Base-by-base conservation (phyloP, 2,113 vertebrate genomes). In the Rhadina sibilatrix region DNA sequence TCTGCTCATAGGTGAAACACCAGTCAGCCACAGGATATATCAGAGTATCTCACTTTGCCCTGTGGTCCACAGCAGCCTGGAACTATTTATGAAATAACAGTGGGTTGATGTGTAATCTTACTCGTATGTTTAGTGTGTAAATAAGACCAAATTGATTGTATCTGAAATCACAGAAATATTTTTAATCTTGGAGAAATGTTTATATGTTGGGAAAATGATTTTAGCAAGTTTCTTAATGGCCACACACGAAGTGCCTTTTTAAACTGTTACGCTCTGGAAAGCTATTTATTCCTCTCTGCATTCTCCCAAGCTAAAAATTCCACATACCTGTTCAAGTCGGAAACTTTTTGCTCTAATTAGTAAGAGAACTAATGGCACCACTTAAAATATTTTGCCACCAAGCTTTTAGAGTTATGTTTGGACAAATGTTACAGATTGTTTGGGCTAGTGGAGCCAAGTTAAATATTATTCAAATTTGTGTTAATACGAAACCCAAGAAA, bases 381-480 rank as follows among this genome's bases (percentile, higher is more conserved):
- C 71, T 96, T 95, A 81, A 90, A 83, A 74, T 91, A 61, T 59
- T 96, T 96, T 88, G 56, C 88, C 31, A 64, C 76, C 68, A 57
- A 89, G 40, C 49, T 84, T 92, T 57, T 63, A 33, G 54, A 83
- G 57, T 89, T 96, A 44, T 83, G 72, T 86, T 93, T 96, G 65
- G 84, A 81, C 53, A 90, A 92, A 94, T 71, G 68, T 93, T 94
- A 86, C n/a, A 65, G 86, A 86, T 84, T 89, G 61, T 87, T 97
- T 92, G 69, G 94, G 83, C 44, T 79, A 60, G 46, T 60, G 80
- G 57, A 87, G 86, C 92, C 86, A 92, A 93, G 85, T 87, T 96
- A 96, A 95, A 93, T 87, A 94, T 88, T 93, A 81, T 93, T 88
- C 84, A 78, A 83, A 75, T 96, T 95, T 89, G 72, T 64, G 83